Evolutionary conservation across 2,797 vertebrate genomes (phyloP), one percentile per base, ranked within the genome.

Genomic region (Cheirogaleus major): DNA sequence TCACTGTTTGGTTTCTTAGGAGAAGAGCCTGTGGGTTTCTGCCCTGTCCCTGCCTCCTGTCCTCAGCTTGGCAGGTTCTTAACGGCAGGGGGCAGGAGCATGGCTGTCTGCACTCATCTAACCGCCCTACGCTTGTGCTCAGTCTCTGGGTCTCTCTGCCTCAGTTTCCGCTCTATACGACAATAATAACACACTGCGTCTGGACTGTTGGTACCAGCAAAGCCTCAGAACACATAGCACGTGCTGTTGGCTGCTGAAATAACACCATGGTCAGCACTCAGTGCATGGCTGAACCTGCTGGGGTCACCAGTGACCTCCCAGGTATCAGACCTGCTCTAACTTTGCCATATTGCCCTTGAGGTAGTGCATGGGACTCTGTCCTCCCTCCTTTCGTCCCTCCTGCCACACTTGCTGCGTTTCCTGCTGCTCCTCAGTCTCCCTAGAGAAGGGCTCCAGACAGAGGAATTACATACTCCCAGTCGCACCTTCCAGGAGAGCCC

Each of bases 21-120:
- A 57, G 35, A 45, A 32, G 70, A 38, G 7, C 18, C 18, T 22
- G 1, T 41, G n/a, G 65, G 25, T 25, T 85, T 65, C 73, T 38
- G 23, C 59, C 63, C 11, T 32, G 18, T 50, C 30, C 30, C 73
- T 63, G 3, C 38, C 17, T 43, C 57, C 38, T 50, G n/a, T 25
- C 45, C 50, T 86, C 15, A 43, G 30, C 23, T 13, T 25, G 43
- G 17, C 9, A 20, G 27, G 35, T 48, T 61, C 23, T 86, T 52
- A 32, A 23, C 17, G 23, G 27, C 41, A 20, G 22, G 55, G 10
- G 4, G 17, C 7, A 20, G 76, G 41, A 32, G 48, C 2, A 0
- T 61, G 45, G n/a, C 7, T 35, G 25, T 32, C 38, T 9, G 2
- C 22, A 75, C 73, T 65, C 18, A 3, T 45, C 25, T 57, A 7